Evolutionary conservation across 2,888 invertebrate species (phyloP), one percentile per base, ranked within the genome.

Genomic region (Cephus rjabovi): DNA sequence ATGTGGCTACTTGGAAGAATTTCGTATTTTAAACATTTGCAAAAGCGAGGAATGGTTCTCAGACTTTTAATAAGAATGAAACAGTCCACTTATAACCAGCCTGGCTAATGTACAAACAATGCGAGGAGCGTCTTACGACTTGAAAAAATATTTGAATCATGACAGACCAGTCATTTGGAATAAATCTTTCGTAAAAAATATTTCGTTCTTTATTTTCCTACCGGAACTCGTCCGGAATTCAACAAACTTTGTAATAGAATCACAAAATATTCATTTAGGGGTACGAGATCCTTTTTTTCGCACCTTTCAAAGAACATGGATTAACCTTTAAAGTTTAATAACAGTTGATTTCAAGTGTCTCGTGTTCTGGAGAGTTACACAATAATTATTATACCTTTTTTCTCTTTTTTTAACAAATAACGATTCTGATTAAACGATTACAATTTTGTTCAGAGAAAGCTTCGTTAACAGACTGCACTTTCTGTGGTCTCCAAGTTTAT

Each of bases 181-280:
- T 56, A 56, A 56, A 56, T 56, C 56, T 34, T 71, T 71, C 71
- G 12, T 71, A 71, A 34, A 71, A 71, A 71, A 71, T 71, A 71
- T 71, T 71, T 34, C 31, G 30, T 30, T 71, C 34, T 71, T 71
- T 34, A 71, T 71, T 71, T 56, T 56, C 23, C 56, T 56, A 56
- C 56, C 56, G 56, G 56, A 56, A 56, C 23, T 23, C 56, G 23
- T 56, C 56, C 56, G 56, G 23, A 23, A 56, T 56, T 56, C 0
- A 56, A 56, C 56, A 23, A 56, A 23, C 56, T 9, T 56, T 15
- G 9, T 15, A 56, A 56, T 9, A 56, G 23, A 56, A 56, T 56
- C 56, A 56, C 9, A 56, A 56, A 56, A 56, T 56, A 56, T 56
- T 56, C 9, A 23, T 56, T 56, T 23, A 23, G 23, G 23, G 23